Percentiles rank a stretch among this genome's conserved stretches.
Conservation (phyloP, 2,113 vertebrate genomes). For the Pterocles burchelli region DNA sequence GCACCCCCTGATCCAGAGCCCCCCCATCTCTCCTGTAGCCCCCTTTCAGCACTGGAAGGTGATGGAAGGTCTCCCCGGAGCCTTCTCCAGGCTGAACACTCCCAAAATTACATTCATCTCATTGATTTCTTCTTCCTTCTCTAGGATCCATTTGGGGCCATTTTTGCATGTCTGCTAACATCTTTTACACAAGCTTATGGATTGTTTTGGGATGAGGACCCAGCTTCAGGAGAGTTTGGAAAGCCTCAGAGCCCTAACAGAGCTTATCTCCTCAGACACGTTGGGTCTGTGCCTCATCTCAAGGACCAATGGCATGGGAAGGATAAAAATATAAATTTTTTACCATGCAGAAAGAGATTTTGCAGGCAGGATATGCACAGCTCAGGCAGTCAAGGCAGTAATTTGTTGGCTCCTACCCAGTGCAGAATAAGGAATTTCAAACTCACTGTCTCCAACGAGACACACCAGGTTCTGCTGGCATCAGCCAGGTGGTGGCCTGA, state of each 20-base stretch:
- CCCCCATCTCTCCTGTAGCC: no score
- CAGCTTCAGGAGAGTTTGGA: background rate
- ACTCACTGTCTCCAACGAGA: accelerated
- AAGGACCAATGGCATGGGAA: background rate
- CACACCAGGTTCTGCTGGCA: background rate
- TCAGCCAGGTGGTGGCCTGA: background rate
- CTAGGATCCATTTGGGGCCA: background rate
- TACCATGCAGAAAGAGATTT: background rate
- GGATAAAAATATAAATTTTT: background rate
- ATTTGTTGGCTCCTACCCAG: background rate
- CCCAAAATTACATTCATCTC: background rate
- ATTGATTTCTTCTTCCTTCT: background rate
- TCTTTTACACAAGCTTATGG: background rate
- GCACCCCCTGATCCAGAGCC: no score
- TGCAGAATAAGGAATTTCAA: background rate
- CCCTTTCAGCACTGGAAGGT: no score
- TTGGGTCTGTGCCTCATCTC: background rate
- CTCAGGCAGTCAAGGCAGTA: background rate
- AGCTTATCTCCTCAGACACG: background rate
- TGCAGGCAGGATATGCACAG: background rate
- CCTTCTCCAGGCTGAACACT: no score
- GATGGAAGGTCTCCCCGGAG: no score
- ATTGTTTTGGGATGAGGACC: background rate
- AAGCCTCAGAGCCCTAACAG: background rate
- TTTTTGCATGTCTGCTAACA: background rate